Evolutionary conservation across 2,797 vertebrate species (phyloP), one percentile per base, ranked within the genome.

Genomic region (Chelon auratus): DNA sequence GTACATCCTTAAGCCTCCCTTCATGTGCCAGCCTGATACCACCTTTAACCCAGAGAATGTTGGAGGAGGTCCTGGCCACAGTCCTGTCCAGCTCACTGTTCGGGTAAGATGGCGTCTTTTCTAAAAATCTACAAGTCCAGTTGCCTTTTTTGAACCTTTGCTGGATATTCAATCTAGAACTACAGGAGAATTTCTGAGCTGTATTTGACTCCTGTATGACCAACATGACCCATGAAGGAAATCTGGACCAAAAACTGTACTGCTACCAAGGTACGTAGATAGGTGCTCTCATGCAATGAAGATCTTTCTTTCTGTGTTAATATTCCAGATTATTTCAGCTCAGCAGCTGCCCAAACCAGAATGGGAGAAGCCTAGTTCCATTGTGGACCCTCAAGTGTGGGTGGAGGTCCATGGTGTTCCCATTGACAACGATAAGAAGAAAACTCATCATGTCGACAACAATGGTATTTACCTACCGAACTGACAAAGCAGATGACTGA

Each of bases 271-370:
- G 22, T 22, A 22, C 5, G 8, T 13, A 3, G 9, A 40, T 40
- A 1, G 30, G 30, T 45, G 15, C 43, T 45, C 15, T n/a, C 15
- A 15, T 45, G 15, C 14, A 45, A 45, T 45, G 14, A 15, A 2
- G 14, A 2, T 4, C 17, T 47, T 17, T 43, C 9, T 39, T 20
- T 14, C 22, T 20, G 47, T 51, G 9, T 59, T 56, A 6, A 66
- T 56, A 0, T 82, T 70, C 0, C 84, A 99, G 98, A 93, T 99
- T 56, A 95, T 99, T 85, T 97, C 97, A 0, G 97, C 97, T 0
- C 98, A 99, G 89, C 98, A 99, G 95, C 94, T 99, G 39, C 98
- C 97, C 15, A 98, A 99, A 87, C 93, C 97, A 66, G 95, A 97
- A 9, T 89, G 80, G 3, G 96, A 97, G 78, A 98, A 97, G 80